These are phyloP conservation scores for Poeciliopsis occidentalis DNA, from an alignment of 2,113 vertebrate species.

Conservation along the genomic window DNA sequence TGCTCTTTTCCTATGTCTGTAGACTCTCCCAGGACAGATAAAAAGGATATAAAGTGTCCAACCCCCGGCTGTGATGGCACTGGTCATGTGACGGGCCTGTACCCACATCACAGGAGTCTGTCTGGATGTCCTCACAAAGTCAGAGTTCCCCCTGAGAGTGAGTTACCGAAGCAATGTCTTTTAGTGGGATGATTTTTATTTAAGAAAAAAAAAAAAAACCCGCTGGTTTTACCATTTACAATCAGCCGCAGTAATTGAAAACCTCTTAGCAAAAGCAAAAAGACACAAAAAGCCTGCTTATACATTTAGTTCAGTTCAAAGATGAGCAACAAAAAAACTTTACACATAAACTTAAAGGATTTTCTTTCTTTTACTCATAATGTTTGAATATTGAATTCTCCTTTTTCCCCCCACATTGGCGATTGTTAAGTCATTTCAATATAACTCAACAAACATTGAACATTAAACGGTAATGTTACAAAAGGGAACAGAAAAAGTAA, in stretches of 20 bases:
- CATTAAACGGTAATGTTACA: too few species aligned
- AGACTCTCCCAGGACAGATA: constrained; percentile 94
- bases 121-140: constrained; percentile 99
- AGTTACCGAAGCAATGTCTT: constrained; percentile 72
- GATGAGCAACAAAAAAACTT: constrained; percentile 61
- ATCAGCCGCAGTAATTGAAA: constrained; percentile 55
- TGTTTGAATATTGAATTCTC: constrained; percentile 66
- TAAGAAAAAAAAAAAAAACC: constrained; percentile 46
- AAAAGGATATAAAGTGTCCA: constrained; percentile 96
- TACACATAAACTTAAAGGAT: constrained; percentile 66
- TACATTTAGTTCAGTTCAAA: constrained; percentile 62
- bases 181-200: constrained; percentile 22
- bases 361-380: constrained; percentile 46
- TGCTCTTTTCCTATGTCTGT: constrained; percentile 64
- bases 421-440: constrained; percentile 81
- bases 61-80: constrained; percentile 98
- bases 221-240: constrained; percentile 42
- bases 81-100: constrained; percentile 95
- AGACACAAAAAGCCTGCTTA: constrained; percentile 57
- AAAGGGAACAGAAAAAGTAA: too few species aligned
- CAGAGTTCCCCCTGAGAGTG: constrained; percentile 97
- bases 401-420: constrained; percentile 39
- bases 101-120: constrained; percentile 97
- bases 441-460: constrained; percentile 82
- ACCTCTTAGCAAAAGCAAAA: constrained; percentile 55